A percentile compares a stretch with the other conserved stretches of the same genome.
phyloP scores from a whole-genome alignment of 2,113 vertebrate genomes.

The Okapia johnstoni region DNA sequence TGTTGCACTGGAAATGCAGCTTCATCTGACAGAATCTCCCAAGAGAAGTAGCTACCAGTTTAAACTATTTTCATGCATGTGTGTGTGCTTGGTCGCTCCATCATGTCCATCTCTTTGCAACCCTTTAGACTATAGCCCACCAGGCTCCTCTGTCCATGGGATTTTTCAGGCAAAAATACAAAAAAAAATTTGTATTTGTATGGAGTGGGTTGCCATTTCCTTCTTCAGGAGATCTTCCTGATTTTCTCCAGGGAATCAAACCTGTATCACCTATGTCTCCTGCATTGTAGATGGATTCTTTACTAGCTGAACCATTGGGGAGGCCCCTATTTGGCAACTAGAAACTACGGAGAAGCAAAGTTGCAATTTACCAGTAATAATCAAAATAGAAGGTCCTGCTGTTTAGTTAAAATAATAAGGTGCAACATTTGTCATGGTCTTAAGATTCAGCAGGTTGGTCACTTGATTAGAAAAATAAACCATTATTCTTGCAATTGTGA shows the following conservation, averaged over 20 bases:
- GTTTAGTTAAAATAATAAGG: not conserved
- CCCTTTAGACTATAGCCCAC: not conserved
- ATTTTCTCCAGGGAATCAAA: not conserved
- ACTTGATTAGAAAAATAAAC: constrained; percentile 42
- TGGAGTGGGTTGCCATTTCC: not conserved
- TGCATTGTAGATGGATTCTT: not conserved
- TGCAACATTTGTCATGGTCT: constrained; percentile 16
- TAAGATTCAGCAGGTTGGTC: not conserved
- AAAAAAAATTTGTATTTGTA: not conserved
- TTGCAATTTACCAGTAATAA: constrained; percentile 15
- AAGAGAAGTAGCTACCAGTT: not conserved
- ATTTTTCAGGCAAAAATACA: not conserved
- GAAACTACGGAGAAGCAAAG: constrained; percentile 11
- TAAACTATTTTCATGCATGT: not conserved
- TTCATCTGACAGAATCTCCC: not conserved
- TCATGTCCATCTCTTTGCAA: not conserved
- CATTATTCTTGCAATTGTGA: constrained; percentile 32
- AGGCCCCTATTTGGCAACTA: not conserved
- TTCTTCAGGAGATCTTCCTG: not conserved
- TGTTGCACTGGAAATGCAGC: not conserved
- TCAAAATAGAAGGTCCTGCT: not conserved
- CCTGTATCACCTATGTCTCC: not conserved
- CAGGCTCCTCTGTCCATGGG: not conserved
- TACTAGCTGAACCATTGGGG: not conserved
- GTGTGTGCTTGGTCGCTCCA: not conserved